Percentiles rank a stretch among this genome's conserved stretches.
Conservation (phyloP, 2,113 vertebrate genomes). For the Pristiophorus japonicus region DNA sequence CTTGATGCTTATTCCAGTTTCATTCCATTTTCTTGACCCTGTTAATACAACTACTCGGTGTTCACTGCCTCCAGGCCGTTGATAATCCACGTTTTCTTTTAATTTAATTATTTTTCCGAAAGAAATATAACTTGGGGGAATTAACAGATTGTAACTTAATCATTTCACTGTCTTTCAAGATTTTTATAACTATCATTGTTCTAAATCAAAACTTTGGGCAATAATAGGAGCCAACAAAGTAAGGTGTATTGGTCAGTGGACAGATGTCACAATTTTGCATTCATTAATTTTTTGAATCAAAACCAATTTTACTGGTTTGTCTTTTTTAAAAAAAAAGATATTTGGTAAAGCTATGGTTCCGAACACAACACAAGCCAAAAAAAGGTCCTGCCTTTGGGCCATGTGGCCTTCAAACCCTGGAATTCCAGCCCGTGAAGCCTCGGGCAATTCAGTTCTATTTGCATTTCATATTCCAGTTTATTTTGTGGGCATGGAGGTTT, state of each 20-base stretch:
- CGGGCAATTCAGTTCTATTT: not conserved
- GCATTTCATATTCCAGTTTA: not conserved
- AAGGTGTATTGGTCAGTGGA: no score
- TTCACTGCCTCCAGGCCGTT: not conserved
- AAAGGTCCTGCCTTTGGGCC: not conserved
- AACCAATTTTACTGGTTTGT: not conserved
- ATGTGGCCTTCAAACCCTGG: not conserved
- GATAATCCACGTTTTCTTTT: not conserved
- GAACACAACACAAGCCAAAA: not conserved
- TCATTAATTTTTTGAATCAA: not conserved
- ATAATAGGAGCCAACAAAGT: not conserved
- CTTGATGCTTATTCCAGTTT: not conserved
- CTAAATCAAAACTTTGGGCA: not conserved
- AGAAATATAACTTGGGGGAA: not conserved
- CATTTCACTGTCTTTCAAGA: no score
- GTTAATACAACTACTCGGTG: not conserved
- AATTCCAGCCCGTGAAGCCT: not conserved
- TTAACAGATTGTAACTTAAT: not conserved
- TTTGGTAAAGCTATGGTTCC: not conserved
- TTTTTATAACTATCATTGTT: not conserved
- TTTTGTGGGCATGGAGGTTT: not conserved
- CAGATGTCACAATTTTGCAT: not conserved
- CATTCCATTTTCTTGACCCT: not conserved
- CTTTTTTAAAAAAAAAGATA: not conserved
- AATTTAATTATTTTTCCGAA: not conserved